Percentiles rank a stretch among this genome's conserved stretches.
Conservation (phyloP, 1,140 invertebrate genomes). For the Palaemon carinicauda region DNA sequence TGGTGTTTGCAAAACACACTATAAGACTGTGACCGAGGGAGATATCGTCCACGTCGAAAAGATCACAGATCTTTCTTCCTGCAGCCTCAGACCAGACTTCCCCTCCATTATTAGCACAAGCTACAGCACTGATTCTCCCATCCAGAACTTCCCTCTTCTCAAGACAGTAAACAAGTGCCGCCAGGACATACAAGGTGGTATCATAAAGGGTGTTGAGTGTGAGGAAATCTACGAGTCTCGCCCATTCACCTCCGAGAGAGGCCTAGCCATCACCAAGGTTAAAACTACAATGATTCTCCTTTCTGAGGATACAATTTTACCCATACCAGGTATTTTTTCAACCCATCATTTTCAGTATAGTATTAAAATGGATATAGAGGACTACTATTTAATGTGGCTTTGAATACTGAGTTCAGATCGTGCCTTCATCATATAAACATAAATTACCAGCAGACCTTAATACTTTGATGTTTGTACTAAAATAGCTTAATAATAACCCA, state of each 20-base stretch:
- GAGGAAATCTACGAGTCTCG: conserved; percentile 79
- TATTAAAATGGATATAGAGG: not conserved
- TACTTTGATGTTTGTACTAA: no score
- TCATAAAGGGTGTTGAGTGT: conserved; percentile 75
- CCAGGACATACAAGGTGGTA: conserved; percentile 75
- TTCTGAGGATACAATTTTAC: not conserved
- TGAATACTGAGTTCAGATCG: no score
- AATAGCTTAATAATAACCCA: no score
- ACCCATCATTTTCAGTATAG: not conserved
- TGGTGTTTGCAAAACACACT: conserved; percentile 30
- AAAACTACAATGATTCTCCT: conserved; percentile 4
- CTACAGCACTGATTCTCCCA: conserved; percentile 63
- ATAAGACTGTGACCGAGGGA: not conserved
- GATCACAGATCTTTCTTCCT: conserved; percentile 78
- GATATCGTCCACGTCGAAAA: conserved; percentile 65
- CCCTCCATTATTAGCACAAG: conserved; percentile 61
- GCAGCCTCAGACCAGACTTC: conserved; percentile 77
- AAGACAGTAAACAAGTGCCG: conserved; percentile 73
- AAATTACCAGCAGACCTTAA: no score
- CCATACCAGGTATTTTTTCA: not conserved
- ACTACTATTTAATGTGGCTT: no score
- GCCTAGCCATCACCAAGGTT: conserved; percentile 73
- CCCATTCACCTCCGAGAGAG: conserved; percentile 77
- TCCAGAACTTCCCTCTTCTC: conserved; percentile 65
- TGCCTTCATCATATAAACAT: no score